Base-by-base conservation (phyloP, 2,797 vertebrate species). In the Molothrus aeneus region DNA sequence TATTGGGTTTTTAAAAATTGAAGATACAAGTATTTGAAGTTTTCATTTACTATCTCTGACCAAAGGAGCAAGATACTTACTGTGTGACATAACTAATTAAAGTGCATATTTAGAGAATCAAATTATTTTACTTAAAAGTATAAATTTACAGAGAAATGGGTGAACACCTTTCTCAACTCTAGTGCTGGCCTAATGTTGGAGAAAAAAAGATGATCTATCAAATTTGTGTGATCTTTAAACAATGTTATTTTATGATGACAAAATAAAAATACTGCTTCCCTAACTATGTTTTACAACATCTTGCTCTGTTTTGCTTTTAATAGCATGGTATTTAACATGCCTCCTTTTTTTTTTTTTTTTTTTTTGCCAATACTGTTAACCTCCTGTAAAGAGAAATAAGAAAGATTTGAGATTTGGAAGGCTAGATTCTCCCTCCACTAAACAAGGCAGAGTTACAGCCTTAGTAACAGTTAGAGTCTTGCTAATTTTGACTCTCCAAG, bases 191-290 rank as follows among this genome's bases (percentile, higher is more conserved):
- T 95, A 72, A 77, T 84, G 81, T 95, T 69, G 85, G 86, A 92
- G 59, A 32, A 90, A 66, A 75, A 86, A 82, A 90, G 32, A 91
- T 74, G 42, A 80, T 84, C 82, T 93, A 95, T 96, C 92, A 86
- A 90, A 96, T 88, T 92, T 86, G 77, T 97, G 80, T 97, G 83
- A 86, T 95, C 96, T 94, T 96, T 42, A 97, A 95, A 79, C 95
- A 88, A 95, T 97, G 94, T 97, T 97, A 95, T 81, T 96, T 96
- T 95, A 97, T 95, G 92, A 96, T 97, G 97, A 96, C 84, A 93
- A 95, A 97, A 97, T 97, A 97, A 98, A 98, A 97, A 93, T 88
- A 97, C 69, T 97, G 88, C 92, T 97, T 98, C 96, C 93, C 92
- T 95, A 96, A 97, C 87, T 83, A 90, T 88, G 86, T 97, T 97